These are phyloP conservation scores for Pelecanus crispus DNA, from an alignment of 2,113 vertebrate genomes.

Conservation along the genomic window DNA sequence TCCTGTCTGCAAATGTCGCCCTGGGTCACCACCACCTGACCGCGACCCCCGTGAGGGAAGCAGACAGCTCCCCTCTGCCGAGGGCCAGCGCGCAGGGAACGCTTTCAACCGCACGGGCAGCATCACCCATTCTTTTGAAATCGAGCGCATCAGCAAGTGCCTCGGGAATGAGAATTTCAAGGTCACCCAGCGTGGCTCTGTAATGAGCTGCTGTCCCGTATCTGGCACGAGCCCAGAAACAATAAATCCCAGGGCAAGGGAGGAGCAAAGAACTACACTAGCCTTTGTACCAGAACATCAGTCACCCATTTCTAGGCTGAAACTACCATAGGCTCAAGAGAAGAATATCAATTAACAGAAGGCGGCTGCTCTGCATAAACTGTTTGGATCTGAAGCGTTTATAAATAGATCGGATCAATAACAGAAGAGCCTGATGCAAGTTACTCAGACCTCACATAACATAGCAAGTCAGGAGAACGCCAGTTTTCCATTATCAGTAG, in stretches of 20 bases:
- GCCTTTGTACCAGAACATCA: background rate
- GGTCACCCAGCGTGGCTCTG: background rate
- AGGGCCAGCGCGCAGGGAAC: background rate
- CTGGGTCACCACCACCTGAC: background rate
- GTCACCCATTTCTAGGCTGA: background rate
- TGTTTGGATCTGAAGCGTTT: background rate
- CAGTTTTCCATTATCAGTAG: background rate
- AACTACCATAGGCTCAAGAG: background rate
- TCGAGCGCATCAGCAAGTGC: background rate
- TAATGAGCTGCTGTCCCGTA: background rate
- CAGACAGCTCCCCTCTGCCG: background rate
- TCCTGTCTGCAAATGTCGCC: background rate
- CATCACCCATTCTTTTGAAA: background rate
- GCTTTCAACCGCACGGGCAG: background rate
- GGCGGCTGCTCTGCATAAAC: background rate
- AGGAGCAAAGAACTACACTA: background rate
- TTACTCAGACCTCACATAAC: background rate
- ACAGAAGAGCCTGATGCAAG: background rate
- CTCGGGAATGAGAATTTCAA: background rate
- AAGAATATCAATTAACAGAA: background rate
- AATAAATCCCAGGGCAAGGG: background rate
- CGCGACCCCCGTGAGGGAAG: fast-evolving
- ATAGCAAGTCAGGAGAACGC: background rate
- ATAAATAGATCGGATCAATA: background rate
- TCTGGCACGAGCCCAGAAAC: background rate